Evolutionary conservation across 2,797 vertebrate genomes (phyloP).

Genomic region (Chrysocyon brachyurus): DNA sequence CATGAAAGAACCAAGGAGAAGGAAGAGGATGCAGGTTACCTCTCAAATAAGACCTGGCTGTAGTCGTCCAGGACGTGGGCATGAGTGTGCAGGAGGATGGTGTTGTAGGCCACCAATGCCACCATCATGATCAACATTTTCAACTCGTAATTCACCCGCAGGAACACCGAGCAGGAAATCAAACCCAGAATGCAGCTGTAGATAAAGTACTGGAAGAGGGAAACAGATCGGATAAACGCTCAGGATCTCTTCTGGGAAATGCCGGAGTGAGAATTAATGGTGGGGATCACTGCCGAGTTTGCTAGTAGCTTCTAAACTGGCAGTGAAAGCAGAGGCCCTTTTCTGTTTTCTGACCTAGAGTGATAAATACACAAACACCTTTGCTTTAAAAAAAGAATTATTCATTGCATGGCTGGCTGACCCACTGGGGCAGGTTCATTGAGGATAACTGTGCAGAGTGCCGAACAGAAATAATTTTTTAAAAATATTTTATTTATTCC

Average conservation of each 20-base stretch:
- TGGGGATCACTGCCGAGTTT: background rate
- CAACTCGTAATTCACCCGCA: conserved; percentile 97
- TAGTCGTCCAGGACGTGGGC: conserved; percentile 94
- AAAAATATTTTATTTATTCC: too few relatives aligned
- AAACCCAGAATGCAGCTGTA: conserved; percentile 97
- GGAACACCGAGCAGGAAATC: conserved; percentile 96
- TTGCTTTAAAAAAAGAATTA: background rate
- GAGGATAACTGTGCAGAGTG: background rate
- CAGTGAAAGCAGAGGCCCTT: background rate
- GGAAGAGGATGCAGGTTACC: conserved; percentile 87
- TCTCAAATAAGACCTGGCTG: conserved; percentile 94
- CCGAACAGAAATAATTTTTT: background rate
- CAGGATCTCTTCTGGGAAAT: conserved; percentile 51
- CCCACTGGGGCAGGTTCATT: background rate
- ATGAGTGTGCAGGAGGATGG: conserved; percentile 95
- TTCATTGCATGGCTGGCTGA: background rate
- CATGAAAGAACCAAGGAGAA: rapidly evolving
- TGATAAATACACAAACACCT: background rate
- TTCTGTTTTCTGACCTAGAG: background rate
- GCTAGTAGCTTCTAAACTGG: background rate
- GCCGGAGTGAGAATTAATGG: rapidly evolving
- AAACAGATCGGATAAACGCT: conserved; percentile 44
- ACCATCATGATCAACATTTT: conserved; percentile 97
- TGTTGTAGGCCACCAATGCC: conserved; percentile 94
- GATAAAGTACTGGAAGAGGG: conserved; percentile 94